phyloP scores from a whole-genome alignment of 2,113 vertebrate genomes.

The Maccullochella peelii region DNA sequence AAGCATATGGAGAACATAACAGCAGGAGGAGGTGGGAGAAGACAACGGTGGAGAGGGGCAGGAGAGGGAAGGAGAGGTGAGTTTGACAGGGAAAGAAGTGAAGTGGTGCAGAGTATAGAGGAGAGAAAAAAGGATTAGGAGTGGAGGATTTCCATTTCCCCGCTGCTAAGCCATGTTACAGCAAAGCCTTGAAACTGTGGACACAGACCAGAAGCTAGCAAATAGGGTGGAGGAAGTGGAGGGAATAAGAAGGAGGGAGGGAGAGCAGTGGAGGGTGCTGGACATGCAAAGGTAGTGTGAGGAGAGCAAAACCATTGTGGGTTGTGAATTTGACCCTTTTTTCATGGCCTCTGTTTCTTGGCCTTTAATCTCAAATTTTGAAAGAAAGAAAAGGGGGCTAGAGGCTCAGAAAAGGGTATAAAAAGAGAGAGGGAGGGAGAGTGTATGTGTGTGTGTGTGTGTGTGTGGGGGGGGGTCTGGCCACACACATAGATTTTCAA shows the following conservation, averaged over 20 bases:
- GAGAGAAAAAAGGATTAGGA: constrained; percentile 25
- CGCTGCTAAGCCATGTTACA: constrained; percentile 47
- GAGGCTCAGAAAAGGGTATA: constrained; percentile 20
- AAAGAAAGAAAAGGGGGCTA: constrained; percentile 27
- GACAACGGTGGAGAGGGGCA: background rate
- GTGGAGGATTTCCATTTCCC: constrained; percentile 48
- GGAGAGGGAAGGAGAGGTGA: constrained; percentile 21
- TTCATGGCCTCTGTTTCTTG: constrained; percentile 19
- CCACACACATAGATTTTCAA: constrained; percentile 78
- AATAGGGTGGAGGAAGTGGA: constrained; percentile 5
- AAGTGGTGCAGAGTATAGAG: constrained; percentile 37
- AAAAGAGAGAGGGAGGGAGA: background rate
- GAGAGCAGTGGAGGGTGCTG: constrained; percentile 13
- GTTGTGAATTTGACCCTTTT: constrained; percentile 46
- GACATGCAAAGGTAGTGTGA: constrained; percentile 25
- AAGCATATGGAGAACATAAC: constrained; percentile 75
- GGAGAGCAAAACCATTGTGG: constrained; percentile 38
- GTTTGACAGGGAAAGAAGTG: constrained; percentile 19
- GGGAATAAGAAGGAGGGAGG: background rate
- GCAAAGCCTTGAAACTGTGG: constrained; percentile 29
- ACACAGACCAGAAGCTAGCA: constrained; percentile 22
- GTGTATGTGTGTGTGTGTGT: background rate
- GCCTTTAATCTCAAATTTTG: constrained; percentile 46
- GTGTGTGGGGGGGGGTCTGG: constrained; percentile 32
- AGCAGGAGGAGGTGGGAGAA: constrained; percentile 40